Evolutionary conservation across 2,797 vertebrate species (phyloP).

Genomic region (Intellagama lesueurii): DNA sequence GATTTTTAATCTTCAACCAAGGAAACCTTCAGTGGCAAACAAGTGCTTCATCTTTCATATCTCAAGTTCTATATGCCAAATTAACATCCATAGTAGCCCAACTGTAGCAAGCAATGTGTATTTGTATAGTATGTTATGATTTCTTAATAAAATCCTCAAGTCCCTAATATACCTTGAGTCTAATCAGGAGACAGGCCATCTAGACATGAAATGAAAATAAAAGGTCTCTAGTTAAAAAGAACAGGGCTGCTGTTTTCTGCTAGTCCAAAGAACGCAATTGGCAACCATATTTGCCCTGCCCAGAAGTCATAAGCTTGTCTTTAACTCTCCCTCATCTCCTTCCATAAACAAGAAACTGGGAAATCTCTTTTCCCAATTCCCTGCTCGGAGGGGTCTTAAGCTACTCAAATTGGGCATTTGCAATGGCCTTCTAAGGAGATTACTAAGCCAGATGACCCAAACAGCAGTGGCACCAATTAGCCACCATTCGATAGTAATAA

Average conservation of each 20-base stretch:
- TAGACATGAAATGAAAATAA: not conserved
- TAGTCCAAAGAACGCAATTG: not conserved
- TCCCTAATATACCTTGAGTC: not conserved
- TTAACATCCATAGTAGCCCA: not conserved
- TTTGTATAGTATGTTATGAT: not conserved
- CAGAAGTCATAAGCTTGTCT: not conserved
- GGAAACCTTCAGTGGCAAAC: not conserved
- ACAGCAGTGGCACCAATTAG: slow-evolving; percentile 81
- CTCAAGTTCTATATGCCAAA: not conserved
- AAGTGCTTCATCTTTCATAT: not conserved
- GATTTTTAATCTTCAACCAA: not conserved
- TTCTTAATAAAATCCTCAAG: not conserved
- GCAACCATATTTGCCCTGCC: not conserved
- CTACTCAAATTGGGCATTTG: slow-evolving; percentile 76
- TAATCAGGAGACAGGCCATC: not conserved
- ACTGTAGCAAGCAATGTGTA: not conserved
- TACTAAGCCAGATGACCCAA: slow-evolving; percentile 73
- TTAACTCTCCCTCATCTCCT: not conserved
- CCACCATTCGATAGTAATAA: slow-evolving; percentile 86
- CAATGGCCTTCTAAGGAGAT: slow-evolving; percentile 73
- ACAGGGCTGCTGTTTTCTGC: not conserved
- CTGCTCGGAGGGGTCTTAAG: slow-evolving; percentile 45
- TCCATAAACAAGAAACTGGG: slow-evolving; percentile 19
- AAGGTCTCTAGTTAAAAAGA: not conserved
- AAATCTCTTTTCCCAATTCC: slow-evolving; percentile 39